phyloP scores from a whole-genome alignment of 2,797 vertebrate species.

The Xenopus petersii region DNA sequence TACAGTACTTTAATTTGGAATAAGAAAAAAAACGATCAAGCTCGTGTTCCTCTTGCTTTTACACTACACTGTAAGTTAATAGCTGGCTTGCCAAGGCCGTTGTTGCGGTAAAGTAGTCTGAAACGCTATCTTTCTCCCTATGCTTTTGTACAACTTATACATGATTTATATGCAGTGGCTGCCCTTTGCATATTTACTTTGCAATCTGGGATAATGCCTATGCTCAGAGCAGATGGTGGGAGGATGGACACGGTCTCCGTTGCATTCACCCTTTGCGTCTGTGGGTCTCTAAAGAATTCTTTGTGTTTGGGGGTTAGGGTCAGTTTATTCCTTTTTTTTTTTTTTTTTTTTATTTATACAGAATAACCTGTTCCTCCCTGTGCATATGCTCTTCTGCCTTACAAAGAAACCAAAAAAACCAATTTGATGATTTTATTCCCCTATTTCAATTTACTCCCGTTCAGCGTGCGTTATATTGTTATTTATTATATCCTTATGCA shows the following conservation, averaged over 20 bases:
- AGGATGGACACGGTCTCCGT: slow-evolving; percentile 21
- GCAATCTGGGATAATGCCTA: slow-evolving; percentile 20
- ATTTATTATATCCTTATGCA: no score
- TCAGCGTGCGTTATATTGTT: no score
- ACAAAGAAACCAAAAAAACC: no score
- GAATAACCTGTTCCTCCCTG: neutral
- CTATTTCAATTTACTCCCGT: no score
- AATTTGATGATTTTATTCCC: no score
- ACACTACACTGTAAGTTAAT: no score
- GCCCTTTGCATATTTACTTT: slow-evolving; percentile 17
- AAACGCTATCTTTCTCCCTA: neutral
- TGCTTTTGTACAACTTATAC: neutral
- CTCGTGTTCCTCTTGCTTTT: no score
- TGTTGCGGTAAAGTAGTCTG: neutral
- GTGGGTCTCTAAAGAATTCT: slow-evolving; percentile 11
- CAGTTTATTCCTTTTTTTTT: neutral
- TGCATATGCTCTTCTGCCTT: no score
- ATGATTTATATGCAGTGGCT: neutral
- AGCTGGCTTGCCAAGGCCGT: no score
- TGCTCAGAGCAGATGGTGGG: slow-evolving; percentile 38
- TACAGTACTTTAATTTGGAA: no score
- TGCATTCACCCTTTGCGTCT: slow-evolving; percentile 28
- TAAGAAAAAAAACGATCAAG: no score
- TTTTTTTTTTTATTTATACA: neutral
- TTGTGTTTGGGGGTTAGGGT: slow-evolving; percentile 23